Conservation (phyloP, 1,140 invertebrate species). For the Hirudo medicinalis region DNA sequence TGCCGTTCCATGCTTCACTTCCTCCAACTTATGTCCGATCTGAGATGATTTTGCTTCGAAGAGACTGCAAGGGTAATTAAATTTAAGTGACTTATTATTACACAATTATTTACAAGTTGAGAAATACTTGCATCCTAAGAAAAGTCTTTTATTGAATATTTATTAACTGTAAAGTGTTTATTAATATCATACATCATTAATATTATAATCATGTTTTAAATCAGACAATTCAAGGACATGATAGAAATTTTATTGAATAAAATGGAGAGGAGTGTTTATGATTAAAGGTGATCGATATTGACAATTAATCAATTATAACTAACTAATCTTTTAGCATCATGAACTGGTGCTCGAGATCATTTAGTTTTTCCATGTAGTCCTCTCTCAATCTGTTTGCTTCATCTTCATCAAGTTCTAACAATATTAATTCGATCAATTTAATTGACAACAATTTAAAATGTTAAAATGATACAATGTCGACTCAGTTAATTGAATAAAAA, state of each 20-base stretch:
- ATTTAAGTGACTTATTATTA: no score
- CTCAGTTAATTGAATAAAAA: no score
- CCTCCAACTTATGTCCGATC: slow-evolving; percentile 25
- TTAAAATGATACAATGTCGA: no score
- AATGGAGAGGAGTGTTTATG: neutral
- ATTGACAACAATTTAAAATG: neutral
- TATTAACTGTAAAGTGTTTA: no score
- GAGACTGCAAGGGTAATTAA: neutral
- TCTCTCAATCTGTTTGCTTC: neutral
- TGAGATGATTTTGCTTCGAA: slow-evolving; percentile 19
- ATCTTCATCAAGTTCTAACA: neutral
- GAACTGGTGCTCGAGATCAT: neutral
- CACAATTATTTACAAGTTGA: no score
- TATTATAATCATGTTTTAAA: neutral
- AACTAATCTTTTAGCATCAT: neutral
- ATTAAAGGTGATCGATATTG: neutral
- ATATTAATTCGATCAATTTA: neutral
- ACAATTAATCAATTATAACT: neutral
- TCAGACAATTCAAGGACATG: neutral
- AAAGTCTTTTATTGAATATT: no score
- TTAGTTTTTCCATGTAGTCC: neutral
- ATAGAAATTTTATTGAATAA: neutral
- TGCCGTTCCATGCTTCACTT: slow-evolving; percentile 24
- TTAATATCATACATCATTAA: neutral
- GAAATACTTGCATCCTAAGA: no score